Conservation (phyloP, 2,888 invertebrate genomes). For the Hirtodrosophila alboralis region DNA sequence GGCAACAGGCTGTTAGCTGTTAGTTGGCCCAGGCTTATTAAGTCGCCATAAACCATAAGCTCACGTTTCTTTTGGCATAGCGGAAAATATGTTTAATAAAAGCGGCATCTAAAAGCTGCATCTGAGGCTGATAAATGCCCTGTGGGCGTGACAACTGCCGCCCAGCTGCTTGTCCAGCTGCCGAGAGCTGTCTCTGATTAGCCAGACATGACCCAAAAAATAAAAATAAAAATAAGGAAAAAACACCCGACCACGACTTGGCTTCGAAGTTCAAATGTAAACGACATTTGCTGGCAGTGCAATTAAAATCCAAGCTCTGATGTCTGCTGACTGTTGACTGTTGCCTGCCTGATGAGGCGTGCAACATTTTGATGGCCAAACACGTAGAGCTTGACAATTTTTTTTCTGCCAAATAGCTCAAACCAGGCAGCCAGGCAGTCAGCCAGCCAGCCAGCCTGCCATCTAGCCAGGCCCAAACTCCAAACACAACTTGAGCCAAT, state of each 20-base stretch:
- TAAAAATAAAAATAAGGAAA: conserved; percentile 6
- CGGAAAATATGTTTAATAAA: conserved; percentile 71
- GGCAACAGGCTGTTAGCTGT: conserved; percentile 61
- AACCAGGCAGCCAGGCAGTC: neutral
- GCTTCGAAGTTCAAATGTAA: conserved; percentile 72
- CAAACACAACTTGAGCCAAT: conserved; percentile 28
- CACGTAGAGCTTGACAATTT: conserved; percentile 73
- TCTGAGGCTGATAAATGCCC: conserved; percentile 64
- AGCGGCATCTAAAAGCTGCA: conserved; percentile 58
- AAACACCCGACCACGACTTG: conserved; percentile 54
- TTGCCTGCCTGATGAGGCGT: conserved; percentile 63
- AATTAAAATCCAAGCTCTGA: conserved; percentile 62
- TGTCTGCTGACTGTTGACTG: conserved; percentile 18
- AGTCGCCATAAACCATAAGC: conserved; percentile 78
- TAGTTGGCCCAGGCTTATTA: conserved; percentile 68
- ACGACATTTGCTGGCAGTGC: conserved; percentile 63
- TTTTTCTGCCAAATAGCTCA: conserved; percentile 11
- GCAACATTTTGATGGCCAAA: conserved; percentile 73
- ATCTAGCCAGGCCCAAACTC: neutral
- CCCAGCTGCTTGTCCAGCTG: conserved; percentile 35
- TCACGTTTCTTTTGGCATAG: conserved; percentile 62
- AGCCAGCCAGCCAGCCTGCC: conserved; percentile 8
- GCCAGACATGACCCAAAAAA: conserved; percentile 73
- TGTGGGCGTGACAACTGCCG: conserved; percentile 63
- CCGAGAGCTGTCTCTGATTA: conserved; percentile 56